Evolutionary conservation across 1,140 invertebrate species (phyloP).

Genomic region (Macrosteles quadrilineatus): DNA sequence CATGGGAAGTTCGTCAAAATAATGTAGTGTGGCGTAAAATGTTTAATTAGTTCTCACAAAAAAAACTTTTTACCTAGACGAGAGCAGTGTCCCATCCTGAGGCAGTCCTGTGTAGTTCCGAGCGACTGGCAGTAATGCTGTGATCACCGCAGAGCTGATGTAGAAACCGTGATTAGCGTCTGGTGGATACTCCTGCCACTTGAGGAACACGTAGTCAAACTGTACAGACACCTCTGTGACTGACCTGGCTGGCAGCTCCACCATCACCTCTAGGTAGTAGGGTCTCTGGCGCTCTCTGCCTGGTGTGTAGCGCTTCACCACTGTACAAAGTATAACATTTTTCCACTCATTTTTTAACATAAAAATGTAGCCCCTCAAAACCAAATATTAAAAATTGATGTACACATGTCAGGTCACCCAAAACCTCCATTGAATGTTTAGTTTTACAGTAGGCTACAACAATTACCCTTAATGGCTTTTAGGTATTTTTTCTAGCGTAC

Average conservation of each 20-base stretch:
- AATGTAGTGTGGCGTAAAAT: too few species aligned
- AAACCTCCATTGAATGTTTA: too few species aligned
- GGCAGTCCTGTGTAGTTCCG: slow-evolving; percentile 78
- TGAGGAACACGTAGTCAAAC: slow-evolving; percentile 93
- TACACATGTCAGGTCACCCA: too few species aligned
- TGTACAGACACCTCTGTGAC: slow-evolving; percentile 82
- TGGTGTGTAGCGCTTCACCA: slow-evolving; percentile 69
- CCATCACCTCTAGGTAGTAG: slow-evolving; percentile 86
- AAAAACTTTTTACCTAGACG: slow-evolving; percentile 25
- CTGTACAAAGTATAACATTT: too few species aligned
- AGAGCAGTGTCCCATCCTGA: slow-evolving; percentile 59
- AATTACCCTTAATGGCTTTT: too few species aligned
- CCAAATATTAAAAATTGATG: too few species aligned
- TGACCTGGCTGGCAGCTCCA: slow-evolving; percentile 77
- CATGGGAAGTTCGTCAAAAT: too few species aligned
- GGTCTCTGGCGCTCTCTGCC: slow-evolving; percentile 80
- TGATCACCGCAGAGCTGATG: slow-evolving; percentile 82
- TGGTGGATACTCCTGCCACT: slow-evolving; percentile 98
- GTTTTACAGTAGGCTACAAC: too few species aligned
- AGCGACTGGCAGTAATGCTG: slow-evolving; percentile 72
- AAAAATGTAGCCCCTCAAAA: too few species aligned
- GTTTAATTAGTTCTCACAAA: too few species aligned
- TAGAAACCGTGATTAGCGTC: slow-evolving; percentile 99
- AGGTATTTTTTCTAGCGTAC: too few species aligned
- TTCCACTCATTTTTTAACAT: too few species aligned